These are phyloP conservation scores for Rhineura floridana DNA, from an alignment of 2,113 vertebrate species.

Conservation along the genomic window DNA sequence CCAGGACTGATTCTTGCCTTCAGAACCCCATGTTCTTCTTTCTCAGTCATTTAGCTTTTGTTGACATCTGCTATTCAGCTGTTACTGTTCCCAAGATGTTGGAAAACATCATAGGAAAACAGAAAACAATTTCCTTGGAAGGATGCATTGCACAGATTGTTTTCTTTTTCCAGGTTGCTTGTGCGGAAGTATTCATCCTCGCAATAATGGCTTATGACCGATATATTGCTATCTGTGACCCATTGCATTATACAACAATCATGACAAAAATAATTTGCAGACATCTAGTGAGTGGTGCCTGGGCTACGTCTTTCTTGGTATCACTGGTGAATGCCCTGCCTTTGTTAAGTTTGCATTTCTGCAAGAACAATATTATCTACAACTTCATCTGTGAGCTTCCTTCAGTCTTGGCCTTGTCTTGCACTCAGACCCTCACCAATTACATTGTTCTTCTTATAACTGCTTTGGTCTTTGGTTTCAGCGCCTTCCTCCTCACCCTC, in stretches of 20 bases:
- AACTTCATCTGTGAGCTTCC: slow-evolving; percentile 41
- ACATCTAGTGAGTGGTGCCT: neutral
- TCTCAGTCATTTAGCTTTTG: slow-evolving; percentile 27
- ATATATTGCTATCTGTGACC: slow-evolving; percentile 33
- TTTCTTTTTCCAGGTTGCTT: slow-evolving; percentile 24
- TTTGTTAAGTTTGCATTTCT: neutral
- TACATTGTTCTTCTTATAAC: neutral
- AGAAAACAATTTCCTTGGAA: neutral
- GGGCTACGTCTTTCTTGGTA: neutral
- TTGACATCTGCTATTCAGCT: slow-evolving; percentile 27
- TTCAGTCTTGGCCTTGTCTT: slow-evolving; percentile 19
- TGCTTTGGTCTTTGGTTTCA: neutral
- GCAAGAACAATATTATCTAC: neutral
- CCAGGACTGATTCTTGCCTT: neutral
- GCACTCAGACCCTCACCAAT: neutral
- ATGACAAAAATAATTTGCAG: neutral
- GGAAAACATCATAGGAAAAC: slow-evolving; percentile 6
- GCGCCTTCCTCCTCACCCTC: neutral
- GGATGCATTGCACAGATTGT: slow-evolving; percentile 35
- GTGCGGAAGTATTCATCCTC: slow-evolving; percentile 32
- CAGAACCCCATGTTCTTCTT: slow-evolving; percentile 42
- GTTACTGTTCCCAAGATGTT: slow-evolving; percentile 30
- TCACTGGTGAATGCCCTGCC: slow-evolving; percentile 22
- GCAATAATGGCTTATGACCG: slow-evolving; percentile 35
- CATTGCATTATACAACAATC: slow-evolving; percentile 15